Conservation (phyloP, 2,797 vertebrate genomes). For the Lemur catta region DNA sequence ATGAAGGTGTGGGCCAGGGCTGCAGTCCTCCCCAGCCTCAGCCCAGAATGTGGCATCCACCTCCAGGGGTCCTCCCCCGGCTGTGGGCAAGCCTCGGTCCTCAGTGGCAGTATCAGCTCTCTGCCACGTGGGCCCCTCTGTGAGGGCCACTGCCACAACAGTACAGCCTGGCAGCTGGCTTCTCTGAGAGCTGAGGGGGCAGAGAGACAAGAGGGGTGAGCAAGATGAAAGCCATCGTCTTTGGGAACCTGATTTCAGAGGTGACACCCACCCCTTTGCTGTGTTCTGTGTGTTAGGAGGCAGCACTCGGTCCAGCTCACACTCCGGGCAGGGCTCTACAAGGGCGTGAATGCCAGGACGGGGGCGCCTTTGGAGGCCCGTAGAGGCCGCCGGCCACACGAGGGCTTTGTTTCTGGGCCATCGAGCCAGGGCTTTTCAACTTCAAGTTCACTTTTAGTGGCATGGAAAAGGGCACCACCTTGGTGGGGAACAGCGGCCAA, state of each 20-base stretch:
- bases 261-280: background rate
- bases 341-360: background rate
- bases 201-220: rapidly evolving
- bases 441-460: background rate
- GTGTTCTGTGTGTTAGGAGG: background rate
- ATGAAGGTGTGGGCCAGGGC: background rate
- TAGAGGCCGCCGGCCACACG: background rate
- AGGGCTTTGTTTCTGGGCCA: background rate
- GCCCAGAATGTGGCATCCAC: rapidly evolving
- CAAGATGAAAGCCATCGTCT: background rate
- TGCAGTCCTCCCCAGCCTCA: background rate
- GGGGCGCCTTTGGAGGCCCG: too few species aligned
- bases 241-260: background rate
- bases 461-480: background rate
- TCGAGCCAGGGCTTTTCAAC: background rate
- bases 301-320: background rate
- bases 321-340: background rate
- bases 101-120: background rate
- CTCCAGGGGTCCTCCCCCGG: background rate
- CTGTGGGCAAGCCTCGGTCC: background rate
- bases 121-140: rapidly evolving
- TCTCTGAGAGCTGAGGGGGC: background rate
- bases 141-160: background rate
- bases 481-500: background rate
- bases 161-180: background rate